Evolutionary conservation across 2,888 invertebrate genomes (phyloP).

Genomic region (Cantharis flavilabris): DNA sequence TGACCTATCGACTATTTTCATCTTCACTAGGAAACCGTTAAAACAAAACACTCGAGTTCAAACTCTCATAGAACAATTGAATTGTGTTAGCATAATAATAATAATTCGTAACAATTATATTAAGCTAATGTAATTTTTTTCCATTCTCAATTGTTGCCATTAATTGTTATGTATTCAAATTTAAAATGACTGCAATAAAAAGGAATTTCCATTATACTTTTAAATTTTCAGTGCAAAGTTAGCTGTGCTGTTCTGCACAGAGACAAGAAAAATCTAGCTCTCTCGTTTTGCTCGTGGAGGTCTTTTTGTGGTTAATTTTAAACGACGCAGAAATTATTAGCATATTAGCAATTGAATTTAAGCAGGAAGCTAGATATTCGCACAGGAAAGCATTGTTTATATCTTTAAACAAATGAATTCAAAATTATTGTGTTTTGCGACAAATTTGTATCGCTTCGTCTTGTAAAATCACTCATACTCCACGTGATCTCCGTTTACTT

Average conservation of each 20-base stretch:
- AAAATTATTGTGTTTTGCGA: not conserved
- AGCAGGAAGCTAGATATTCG: not conserved
- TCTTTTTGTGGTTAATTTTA: not conserved
- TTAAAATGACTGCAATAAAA: not conserved
- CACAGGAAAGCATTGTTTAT: not conserved
- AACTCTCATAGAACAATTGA: not conserved
- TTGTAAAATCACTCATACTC: not conserved
- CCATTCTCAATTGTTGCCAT: not conserved
- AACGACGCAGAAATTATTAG: not conserved
- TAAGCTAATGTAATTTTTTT: not conserved
- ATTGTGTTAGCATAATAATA: not conserved
- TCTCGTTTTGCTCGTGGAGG: not conserved
- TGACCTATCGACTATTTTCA: not conserved
- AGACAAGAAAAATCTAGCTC: not conserved
- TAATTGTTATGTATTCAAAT: not conserved
- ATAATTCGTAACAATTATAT: not conserved
- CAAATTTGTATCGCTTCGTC: not conserved
- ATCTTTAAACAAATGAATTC: not conserved
- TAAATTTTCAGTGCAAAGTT: not conserved
- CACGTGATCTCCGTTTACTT: not conserved
- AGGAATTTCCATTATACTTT: not conserved
- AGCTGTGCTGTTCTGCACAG: not conserved
- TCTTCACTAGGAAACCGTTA: not conserved
- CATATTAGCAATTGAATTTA: not conserved
- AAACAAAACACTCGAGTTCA: not conserved